Conservation (phyloP, 1,140 invertebrate species). For the Vanessa atalanta region DNA sequence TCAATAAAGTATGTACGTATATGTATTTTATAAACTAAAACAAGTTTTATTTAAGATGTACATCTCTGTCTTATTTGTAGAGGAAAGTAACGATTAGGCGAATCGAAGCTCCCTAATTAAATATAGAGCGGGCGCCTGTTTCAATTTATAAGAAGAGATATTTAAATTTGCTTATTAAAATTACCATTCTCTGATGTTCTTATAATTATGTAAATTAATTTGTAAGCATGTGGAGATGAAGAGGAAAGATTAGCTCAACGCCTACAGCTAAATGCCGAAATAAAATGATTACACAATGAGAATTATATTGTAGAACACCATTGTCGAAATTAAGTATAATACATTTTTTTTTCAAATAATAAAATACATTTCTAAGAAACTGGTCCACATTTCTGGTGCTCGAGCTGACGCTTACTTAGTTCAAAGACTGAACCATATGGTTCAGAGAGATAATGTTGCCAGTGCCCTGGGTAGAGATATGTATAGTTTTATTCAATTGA, state of each 20-base stretch:
- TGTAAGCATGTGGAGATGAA: conserved; percentile 10
- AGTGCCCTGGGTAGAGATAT: too few species aligned
- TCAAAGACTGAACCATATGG: too few species aligned
- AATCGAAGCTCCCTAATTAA: conserved; percentile 9
- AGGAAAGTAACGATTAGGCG: conserved; percentile 1
- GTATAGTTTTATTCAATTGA: too few species aligned
- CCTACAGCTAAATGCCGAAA: conserved; percentile 4
- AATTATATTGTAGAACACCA: neutral
- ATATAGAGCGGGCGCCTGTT: conserved; percentile 5
- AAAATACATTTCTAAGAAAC: too few species aligned
- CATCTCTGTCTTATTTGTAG: neutral
- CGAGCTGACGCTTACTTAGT: too few species aligned
- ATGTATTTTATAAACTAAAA: conserved; percentile 4
- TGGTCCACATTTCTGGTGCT: too few species aligned
- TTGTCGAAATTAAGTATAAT: neutral
- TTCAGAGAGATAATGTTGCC: too few species aligned
- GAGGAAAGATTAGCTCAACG: neutral
- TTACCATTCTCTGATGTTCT: conserved; percentile 1
- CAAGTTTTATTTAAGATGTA: neutral
- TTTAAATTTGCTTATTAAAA: conserved; percentile 17
- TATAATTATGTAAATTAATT: conserved; percentile 17
- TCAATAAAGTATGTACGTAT: neutral
- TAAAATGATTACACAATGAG: conserved; percentile 1
- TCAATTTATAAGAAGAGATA: conserved; percentile 5
- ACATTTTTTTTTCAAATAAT: too few species aligned